These are phyloP conservation scores for Drosophila ogumai DNA, from an alignment of 1,140 invertebrate genomes.

Conservation along the genomic window DNA sequence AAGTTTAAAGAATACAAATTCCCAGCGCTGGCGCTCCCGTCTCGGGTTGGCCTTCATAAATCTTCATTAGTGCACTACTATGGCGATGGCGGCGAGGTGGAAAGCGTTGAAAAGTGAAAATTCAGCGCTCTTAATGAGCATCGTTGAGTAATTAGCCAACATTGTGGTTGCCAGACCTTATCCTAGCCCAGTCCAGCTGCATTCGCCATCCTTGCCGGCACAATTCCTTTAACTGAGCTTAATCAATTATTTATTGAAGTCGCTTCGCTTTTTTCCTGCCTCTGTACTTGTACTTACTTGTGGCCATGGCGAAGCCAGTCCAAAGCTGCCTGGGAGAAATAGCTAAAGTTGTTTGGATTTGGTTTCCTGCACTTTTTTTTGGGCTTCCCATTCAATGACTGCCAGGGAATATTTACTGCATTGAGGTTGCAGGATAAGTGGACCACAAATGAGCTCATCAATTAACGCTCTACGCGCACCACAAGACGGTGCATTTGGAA, in stretches of 20 bases:
- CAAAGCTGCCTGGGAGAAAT: conserved; percentile 44
- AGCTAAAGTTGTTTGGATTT: conserved; percentile 52
- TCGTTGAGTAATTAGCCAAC: conserved; percentile 81
- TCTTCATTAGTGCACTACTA: conserved; percentile 65
- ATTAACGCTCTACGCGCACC: conserved; percentile 38
- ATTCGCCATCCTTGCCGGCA: conserved; percentile 20
- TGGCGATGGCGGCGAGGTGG: conserved; percentile 49
- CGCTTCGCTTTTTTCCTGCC: conserved; percentile 42
- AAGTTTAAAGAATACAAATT: conserved; percentile 60
- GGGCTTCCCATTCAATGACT: conserved; percentile 19
- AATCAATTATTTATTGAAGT: conserved; percentile 81
- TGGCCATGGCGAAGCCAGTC: background rate
- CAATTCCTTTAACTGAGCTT: conserved; percentile 61
- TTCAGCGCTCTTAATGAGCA: conserved; percentile 80
- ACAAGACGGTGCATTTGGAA: background rate
- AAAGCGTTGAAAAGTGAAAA: conserved; percentile 81
- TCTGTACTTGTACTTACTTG: conserved; percentile 2
- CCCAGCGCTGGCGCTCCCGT: conserved; percentile 26
- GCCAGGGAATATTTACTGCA: conserved; percentile 29
- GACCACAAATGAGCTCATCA: conserved; percentile 61
- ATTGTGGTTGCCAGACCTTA: conserved; percentile 64
- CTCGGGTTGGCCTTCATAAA: conserved; percentile 70
- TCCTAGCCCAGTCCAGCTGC: conserved; percentile 8
- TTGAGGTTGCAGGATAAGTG: conserved; percentile 46
- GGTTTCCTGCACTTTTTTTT: conserved; percentile 19